Conservation (phyloP, 2,797 vertebrate species). For the Galaxias olidus region DNA sequence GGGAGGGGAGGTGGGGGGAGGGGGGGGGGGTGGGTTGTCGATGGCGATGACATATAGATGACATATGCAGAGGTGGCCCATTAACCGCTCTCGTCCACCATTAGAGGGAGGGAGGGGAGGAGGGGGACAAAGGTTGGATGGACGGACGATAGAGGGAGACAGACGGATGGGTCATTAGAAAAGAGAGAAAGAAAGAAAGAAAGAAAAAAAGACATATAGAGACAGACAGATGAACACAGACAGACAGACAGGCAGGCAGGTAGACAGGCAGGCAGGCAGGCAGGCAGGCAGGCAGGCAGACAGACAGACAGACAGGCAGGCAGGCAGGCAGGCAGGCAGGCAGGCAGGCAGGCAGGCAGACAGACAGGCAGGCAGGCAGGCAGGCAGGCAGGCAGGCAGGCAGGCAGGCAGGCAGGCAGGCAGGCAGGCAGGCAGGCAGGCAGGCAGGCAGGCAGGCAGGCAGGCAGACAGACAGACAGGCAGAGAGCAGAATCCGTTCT, state of each 20-base stretch:
- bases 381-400: slow-evolving; percentile 8
- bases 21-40: slow-evolving; percentile 3
- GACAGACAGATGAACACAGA: not conserved
- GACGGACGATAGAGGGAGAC: slow-evolving; percentile 3
- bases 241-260: not conserved
- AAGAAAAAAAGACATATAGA: not conserved
- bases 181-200: not conserved
- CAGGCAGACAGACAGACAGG: not conserved
- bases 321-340: slow-evolving; percentile 4
- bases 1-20: slow-evolving; percentile 2
- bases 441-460: slow-evolving; percentile 41
- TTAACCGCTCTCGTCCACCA: not conserved
- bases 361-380: slow-evolving; percentile 5
- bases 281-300: slow-evolving; percentile 4
- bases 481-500: not conserved
- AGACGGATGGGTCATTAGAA: not conserved
- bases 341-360: slow-evolving; percentile 6
- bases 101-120: slow-evolving; percentile 14
- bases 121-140: not conserved
- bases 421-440: slow-evolving; percentile 47
- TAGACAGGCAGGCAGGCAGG: slow-evolving; percentile 1
- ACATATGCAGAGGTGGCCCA: too few relatives aligned
- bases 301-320: slow-evolving; percentile 18
- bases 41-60: not conserved
- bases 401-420: slow-evolving; percentile 2